Evolutionary conservation across 2,888 invertebrate species (phyloP), one percentile per base, ranked within the genome.

Genomic region (Aporophyla lueneburgensis): DNA sequence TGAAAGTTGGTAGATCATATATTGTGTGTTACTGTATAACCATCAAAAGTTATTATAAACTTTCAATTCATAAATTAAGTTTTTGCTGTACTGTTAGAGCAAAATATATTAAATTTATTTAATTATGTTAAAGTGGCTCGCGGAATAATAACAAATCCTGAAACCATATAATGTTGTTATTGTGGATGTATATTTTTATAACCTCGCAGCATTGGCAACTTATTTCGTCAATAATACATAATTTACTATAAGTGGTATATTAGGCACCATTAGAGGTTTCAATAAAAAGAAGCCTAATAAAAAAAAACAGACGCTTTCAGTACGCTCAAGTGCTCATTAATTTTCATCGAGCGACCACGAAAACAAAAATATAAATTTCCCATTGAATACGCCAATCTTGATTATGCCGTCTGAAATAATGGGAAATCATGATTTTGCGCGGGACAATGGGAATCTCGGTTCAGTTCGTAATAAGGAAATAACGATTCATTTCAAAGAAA

Each of bases 301-400:
- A 68, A 62, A 74, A 6, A 71, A 59, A 68, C 61, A 62, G 69
- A 68, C 12, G 67, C 43, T 61, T n/a, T n/a, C 14, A 61, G 21
- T 46, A 51, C 0, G 4, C 19, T 58, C 43, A 71, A 80, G 58
- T 65, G 40, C 43, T 72, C 62, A 75, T 75, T 53, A 49, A 76
- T 73, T 80, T 51, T 56, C 51, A 79, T 49, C 5, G 58, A 65
- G 71, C 53, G 58, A 54, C 70, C 46, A 67, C 54, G n/a, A 71
- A 83, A 76, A 80, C 70, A 80, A 76, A 68, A 80, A 76, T 65
- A 84, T 83, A 69, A 76, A 74, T 71, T 73, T 71, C 53, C 65
- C 54, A 76, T 76, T 84, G 61, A 80, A 69, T 80, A 80, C 68
- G 61, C 68, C 71, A 76, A 84, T 76, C 73, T 80, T 71, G 83